phyloP scores from a whole-genome alignment of 2,888 invertebrate species.

The Drosophila yooni region DNA sequence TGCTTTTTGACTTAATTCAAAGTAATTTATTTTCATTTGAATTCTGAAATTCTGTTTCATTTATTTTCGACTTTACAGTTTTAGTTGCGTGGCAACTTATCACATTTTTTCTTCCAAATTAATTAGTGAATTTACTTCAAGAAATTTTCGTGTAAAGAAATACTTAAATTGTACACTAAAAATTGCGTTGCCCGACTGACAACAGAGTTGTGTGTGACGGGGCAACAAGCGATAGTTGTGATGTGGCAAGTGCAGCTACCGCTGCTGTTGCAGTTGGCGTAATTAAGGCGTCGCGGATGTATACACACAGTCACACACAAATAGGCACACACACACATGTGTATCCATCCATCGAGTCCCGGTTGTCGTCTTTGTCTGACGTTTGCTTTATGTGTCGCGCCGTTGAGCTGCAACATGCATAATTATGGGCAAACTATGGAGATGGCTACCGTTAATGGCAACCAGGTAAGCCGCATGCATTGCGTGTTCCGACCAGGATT shows the following conservation, averaged over 20 bases:
- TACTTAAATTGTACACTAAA: not conserved
- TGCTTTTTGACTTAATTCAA: not conserved
- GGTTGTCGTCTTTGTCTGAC: conserved; percentile 53
- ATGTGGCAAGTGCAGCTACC: conserved; percentile 3
- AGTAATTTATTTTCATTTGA: not conserved
- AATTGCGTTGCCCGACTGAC: conserved; percentile 23
- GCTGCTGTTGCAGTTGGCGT: conserved; percentile 49
- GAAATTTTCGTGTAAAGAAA: not conserved
- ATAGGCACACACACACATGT: not conserved
- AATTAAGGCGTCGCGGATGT: conserved; percentile 53
- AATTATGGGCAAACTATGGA: conserved; percentile 51
- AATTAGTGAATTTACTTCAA: not conserved
- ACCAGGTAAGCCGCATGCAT: conserved; percentile 37
- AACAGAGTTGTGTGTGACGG: not conserved
- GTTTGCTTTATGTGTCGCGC: conserved; percentile 61
- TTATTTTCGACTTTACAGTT: not conserved
- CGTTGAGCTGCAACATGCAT: conserved; percentile 63
- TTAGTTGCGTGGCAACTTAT: not conserved
- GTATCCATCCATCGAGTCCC: conserved; percentile 3
- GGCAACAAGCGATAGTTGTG: conserved; percentile 26
- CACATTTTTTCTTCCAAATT: not conserved
- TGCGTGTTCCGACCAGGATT: conserved; percentile 58
- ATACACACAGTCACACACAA: not conserved
- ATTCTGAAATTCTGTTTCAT: not conserved
- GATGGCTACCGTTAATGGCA: conserved; percentile 23